These are phyloP conservation scores for Cyrtonyx montezumae DNA, from an alignment of 2,113 vertebrate species.

Conservation along the genomic window DNA sequence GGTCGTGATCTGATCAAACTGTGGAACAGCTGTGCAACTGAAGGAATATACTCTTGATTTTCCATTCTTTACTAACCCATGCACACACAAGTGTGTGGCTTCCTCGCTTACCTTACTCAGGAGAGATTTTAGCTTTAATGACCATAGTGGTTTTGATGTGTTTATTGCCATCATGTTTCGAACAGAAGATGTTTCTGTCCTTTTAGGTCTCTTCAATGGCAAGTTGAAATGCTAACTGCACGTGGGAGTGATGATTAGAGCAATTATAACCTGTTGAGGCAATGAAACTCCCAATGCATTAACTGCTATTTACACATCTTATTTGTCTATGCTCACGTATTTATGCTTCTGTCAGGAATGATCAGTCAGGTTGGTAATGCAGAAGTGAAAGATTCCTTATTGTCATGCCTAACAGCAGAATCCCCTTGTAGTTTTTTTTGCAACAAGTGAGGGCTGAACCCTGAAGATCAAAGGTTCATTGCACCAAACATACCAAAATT, in stretches of 20 bases:
- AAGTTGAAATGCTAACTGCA: background rate
- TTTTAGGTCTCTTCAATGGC: background rate
- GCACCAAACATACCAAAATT: background rate
- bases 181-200: background rate
- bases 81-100: background rate
- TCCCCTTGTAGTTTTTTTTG: background rate
- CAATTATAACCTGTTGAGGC: conserved; percentile 41
- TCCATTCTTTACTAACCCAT: background rate
- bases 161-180: background rate
- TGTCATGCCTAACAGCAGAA: background rate
- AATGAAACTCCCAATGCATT: background rate
- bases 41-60: background rate
- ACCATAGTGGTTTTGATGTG: background rate
- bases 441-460: background rate
- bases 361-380: background rate
- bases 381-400: background rate
- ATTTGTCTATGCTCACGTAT: conserved; percentile 18
- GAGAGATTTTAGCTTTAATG: background rate
- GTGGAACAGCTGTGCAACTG: background rate
- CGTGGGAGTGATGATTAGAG: conserved; percentile 28
- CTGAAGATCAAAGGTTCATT: background rate
- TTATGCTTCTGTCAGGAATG: background rate
- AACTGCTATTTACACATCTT: conserved; percentile 33
- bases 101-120: background rate
- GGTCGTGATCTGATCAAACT: background rate